phyloP scores from a whole-genome alignment of 2,888 invertebrate species.

The Therioaphis trifolii region DNA sequence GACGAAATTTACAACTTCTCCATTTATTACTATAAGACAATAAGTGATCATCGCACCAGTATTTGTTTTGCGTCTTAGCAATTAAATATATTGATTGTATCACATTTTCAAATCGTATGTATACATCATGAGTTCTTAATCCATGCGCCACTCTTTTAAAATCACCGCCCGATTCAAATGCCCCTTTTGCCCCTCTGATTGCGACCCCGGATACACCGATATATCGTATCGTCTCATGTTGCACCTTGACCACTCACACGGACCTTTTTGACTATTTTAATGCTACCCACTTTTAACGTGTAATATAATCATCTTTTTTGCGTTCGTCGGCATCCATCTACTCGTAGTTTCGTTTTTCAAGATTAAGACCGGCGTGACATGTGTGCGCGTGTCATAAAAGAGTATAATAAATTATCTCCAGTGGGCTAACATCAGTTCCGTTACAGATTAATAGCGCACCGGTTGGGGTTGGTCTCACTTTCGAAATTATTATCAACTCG shows the following conservation, averaged over 20 bases:
- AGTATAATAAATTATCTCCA: constrained; percentile 42
- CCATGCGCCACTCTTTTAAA: too few species aligned
- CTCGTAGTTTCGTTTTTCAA: neutral
- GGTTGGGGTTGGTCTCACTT: neutral
- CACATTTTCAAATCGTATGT: too few species aligned
- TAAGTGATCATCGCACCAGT: too few species aligned
- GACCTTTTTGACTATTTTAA: neutral
- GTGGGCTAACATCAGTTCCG: constrained; percentile 25
- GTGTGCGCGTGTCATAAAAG: constrained; percentile 6
- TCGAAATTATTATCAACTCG: constrained; percentile 26
- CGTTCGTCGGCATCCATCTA: neutral
- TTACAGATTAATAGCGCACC: constrained; percentile 41
- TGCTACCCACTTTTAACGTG: neutral
- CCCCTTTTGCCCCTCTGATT: too few species aligned
- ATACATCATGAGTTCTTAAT: too few species aligned
- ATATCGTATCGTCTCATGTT: neutral
- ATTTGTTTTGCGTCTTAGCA: too few species aligned
- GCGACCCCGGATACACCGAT: too few species aligned
- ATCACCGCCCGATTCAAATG: too few species aligned
- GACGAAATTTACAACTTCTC: too few species aligned
- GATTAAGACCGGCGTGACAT: neutral
- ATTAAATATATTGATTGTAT: too few species aligned
- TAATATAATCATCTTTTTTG: neutral
- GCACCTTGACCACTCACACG: neutral
- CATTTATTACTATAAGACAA: too few species aligned